Conservation (phyloP, 2,888 invertebrate species). For the Tipula unca region DNA sequence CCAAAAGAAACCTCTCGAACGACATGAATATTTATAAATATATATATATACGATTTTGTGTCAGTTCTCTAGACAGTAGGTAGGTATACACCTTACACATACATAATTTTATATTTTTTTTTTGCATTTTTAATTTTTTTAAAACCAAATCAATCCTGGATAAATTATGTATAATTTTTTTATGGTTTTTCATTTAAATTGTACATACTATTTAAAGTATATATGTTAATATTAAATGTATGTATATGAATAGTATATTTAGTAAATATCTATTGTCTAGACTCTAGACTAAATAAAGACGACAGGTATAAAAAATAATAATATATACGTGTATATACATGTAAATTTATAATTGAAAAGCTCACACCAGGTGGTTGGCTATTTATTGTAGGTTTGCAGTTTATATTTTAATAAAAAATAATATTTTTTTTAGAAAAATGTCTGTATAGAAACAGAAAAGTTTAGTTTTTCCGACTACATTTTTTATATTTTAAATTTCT, state of each 20-base stretch:
- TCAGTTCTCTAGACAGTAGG: too few species aligned
- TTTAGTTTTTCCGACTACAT: not conserved
- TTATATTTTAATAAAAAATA: not conserved
- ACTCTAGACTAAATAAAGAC: not conserved
- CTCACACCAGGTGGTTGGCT: constrained; percentile 15
- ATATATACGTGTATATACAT: not conserved
- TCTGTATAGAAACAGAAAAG: not conserved
- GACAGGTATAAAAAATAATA: not conserved
- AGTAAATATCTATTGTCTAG: not conserved
- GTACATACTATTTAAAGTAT: not conserved
- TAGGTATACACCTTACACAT: not conserved
- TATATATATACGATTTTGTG: not conserved
- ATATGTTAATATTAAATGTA: not conserved
- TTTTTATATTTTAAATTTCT: not conserved
- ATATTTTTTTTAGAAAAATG: not conserved
- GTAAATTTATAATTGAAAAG: not conserved
- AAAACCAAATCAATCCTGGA: not conserved
- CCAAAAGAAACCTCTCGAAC: not conserved
- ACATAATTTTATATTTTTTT: not conserved
- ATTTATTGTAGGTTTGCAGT: not conserved
- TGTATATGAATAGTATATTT: not conserved
- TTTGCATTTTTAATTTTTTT: not conserved
- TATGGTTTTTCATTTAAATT: not conserved
- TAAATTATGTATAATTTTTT: not conserved
- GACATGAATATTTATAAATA: not conserved